These are phyloP conservation scores for Taenioides sp. DNA, from an alignment of 2,797 vertebrate species.

Conservation along the genomic window DNA sequence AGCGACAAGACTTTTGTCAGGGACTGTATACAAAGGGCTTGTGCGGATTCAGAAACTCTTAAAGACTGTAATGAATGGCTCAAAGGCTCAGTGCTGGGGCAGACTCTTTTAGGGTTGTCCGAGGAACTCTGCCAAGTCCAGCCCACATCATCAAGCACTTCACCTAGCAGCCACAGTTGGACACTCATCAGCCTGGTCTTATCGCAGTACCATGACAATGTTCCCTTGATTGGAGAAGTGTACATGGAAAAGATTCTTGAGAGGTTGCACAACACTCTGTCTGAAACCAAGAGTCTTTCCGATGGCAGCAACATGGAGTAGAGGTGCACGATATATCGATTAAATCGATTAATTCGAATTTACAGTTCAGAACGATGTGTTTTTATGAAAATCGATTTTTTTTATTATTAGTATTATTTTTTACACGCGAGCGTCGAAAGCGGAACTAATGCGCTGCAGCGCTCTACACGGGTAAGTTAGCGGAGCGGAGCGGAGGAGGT, in stretches of 20 bases:
- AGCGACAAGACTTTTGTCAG: too few relatives aligned
- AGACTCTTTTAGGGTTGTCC: constrained; percentile 84
- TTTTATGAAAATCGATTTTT: too few relatives aligned
- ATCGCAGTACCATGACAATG: constrained; percentile 85
- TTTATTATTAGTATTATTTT: too few relatives aligned
- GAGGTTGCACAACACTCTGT: constrained; percentile 88
- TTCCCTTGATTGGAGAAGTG: constrained; percentile 86
- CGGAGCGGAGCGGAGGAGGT: too few relatives aligned
- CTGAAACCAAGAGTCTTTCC: constrained; percentile 85
- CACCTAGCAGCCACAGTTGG: constrained; percentile 82
- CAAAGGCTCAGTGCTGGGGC: constrained; percentile 87
- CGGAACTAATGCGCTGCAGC: too few relatives aligned
- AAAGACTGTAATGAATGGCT: constrained; percentile 85
- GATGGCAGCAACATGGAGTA: constrained; percentile 87
- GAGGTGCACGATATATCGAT: too few relatives aligned
- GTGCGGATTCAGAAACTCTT: constrained; percentile 78
- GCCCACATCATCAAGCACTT: constrained; percentile 52
- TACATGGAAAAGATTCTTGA: constrained; percentile 91
- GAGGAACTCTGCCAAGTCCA: constrained; percentile 82
- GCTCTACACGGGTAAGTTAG: too few relatives aligned
- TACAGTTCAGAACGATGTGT: too few relatives aligned
- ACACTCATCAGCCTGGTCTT: constrained; percentile 88
- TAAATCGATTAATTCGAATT: too few relatives aligned
- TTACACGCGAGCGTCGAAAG: too few relatives aligned
- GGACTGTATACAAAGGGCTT: constrained; percentile 93